Evolutionary conservation across 1,140 invertebrate species (phyloP).

Genomic region (Neodiprion pinetum): DNA sequence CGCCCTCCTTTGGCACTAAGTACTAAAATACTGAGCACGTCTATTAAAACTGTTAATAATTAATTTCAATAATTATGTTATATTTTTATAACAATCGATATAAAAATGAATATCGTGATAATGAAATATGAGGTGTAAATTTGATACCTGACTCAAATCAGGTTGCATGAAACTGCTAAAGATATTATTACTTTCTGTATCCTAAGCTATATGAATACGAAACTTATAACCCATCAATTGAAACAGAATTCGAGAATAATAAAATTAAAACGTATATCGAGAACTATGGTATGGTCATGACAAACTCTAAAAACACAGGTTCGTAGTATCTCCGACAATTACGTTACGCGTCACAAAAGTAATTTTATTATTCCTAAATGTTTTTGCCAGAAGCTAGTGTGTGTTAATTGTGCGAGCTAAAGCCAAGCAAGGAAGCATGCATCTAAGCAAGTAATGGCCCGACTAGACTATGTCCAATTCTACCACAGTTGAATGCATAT

Average conservation of each 20-base stretch:
- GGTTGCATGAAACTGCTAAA: too few species aligned
- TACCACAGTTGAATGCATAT: not conserved
- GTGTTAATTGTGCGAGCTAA: not conserved
- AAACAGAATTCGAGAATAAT: not conserved
- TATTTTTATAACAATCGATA: not conserved
- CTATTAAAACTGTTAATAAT: too few species aligned
- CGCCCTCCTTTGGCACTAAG: not conserved
- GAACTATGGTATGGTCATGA: too few species aligned
- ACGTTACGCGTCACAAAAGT: too few species aligned
- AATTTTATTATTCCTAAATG: too few species aligned
- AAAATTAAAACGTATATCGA: too few species aligned
- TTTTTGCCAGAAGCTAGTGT: not conserved
- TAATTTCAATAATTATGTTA: not conserved
- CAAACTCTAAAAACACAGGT: too few species aligned
- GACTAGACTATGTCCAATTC: constrained; percentile 7
- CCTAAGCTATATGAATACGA: too few species aligned
- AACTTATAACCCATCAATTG: not conserved
- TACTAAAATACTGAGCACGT: not conserved
- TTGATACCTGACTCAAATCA: too few species aligned
- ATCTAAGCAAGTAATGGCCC: constrained; percentile 17
- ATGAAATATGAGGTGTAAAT: not conserved
- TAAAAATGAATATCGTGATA: not conserved
- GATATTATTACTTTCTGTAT: too few species aligned
- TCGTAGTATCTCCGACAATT: too few species aligned
- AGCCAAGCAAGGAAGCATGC: constrained; percentile 23